Evolutionary conservation across 2,888 invertebrate genomes (phyloP).

Genomic region (Silvanus unidentatus): DNA sequence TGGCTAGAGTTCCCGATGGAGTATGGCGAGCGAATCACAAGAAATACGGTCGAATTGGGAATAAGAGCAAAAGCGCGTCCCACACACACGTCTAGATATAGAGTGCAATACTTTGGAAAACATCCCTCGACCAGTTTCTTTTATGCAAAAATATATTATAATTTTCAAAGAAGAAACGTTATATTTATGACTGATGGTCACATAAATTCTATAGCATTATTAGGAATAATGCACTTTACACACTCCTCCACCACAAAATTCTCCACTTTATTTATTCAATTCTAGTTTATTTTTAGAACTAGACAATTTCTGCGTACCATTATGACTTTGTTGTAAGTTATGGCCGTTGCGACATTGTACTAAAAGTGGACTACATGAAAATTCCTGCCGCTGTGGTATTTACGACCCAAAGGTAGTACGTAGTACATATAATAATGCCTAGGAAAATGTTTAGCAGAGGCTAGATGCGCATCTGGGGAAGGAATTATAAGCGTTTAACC

Average conservation of each 20-base stretch:
- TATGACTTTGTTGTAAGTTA: too few species aligned
- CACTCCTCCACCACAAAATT: too few species aligned
- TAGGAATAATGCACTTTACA: too few species aligned
- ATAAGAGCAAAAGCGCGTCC: too few species aligned
- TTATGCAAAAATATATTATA: background rate
- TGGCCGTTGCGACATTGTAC: too few species aligned
- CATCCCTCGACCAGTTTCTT: conserved; percentile 1
- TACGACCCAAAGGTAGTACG: background rate
- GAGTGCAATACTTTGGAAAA: conserved; percentile 12
- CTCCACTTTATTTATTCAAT: too few species aligned
- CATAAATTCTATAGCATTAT: too few species aligned
- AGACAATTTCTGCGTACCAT: too few species aligned
- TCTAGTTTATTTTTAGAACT: too few species aligned
- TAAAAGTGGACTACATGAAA: background rate
- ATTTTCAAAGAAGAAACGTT: too few species aligned
- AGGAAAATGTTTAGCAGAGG: background rate
- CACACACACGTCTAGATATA: conserved; percentile 9
- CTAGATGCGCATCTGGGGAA: conserved; percentile 3
- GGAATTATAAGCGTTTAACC: conserved; percentile 1
- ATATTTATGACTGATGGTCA: too few species aligned
- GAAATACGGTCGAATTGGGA: conserved; percentile 35
- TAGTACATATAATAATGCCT: background rate
- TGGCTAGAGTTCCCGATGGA: conserved; percentile 24
- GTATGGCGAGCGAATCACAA: conserved; percentile 22
- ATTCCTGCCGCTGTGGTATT: background rate